These are phyloP conservation scores for Cottus gobio DNA, from an alignment of 2,113 vertebrate genomes.

Conservation along the genomic window DNA sequence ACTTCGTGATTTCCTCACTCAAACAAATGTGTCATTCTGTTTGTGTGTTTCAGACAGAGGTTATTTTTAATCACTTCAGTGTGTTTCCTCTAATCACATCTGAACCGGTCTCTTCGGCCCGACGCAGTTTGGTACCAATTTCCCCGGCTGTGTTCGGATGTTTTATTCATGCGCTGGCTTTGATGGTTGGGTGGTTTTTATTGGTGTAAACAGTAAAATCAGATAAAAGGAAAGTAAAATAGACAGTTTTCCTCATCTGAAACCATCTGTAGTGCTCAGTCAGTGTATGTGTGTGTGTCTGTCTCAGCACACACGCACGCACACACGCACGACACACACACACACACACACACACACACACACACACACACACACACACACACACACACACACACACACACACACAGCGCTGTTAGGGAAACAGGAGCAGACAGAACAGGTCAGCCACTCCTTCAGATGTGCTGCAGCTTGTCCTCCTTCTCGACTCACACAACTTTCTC, in stretches of 20 bases:
- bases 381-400: background rate
- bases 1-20: background rate
- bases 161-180: constrained; percentile 17
- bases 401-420: background rate
- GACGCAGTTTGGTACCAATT: background rate
- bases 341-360: background rate
- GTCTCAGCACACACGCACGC: background rate
- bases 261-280: constrained; percentile 8
- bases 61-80: background rate
- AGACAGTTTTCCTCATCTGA: background rate
- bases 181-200: background rate
- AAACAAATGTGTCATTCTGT: background rate
- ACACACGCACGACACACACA: background rate
- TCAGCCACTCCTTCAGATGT: constrained; percentile 75
- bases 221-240: background rate
- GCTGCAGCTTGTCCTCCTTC: constrained; percentile 66
- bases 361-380: background rate
- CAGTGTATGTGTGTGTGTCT: background rate
- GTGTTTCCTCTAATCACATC: background rate
- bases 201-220: constrained; percentile 8
- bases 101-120: background rate
- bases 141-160: background rate
- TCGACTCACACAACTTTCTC: constrained; percentile 36
- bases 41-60: background rate
- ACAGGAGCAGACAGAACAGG: constrained; percentile 23